Base-by-base conservation (phyloP, 2,113 vertebrate species). In the Nothocercus nigrocapillus region DNA sequence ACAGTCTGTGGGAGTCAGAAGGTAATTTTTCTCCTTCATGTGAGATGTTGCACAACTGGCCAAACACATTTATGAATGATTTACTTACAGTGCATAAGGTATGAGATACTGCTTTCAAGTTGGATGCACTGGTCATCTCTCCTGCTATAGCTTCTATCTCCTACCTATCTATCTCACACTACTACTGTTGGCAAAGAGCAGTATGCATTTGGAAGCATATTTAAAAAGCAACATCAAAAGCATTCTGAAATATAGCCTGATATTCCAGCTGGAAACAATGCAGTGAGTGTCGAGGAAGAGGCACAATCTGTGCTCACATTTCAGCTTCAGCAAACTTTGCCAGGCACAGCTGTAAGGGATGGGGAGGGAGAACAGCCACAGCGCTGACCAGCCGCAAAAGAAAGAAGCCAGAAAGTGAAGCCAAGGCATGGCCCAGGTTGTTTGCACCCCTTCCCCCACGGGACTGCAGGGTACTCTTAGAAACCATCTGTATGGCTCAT, bases 61-160 rank as follows among this genome's bases (percentile, higher is more conserved):
- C 85, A 96, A 95, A 90, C 91, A 94, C 78, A 95, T 81, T 94
- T 93, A 90, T 78, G 74, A 90, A 91, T 94, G 77, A 95, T 97
- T 95, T 95, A 85, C 93, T 64, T 91, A 85, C 42, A 73, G 38
- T 81, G 64, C 90, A 85, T 93, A 83, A 87, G n/a, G 42, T 79
- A 73, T 88, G 82, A 88, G 73, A 73, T 83, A 87, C 1, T 78
- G 44, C 80, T 81, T 64, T 87, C 78, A 87, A 77, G 53, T 85
- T 58, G 85, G 64, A 81, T 2, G 7, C 21, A 32, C 21, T 73
- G 68, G 56, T 93, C 64, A 74, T 27, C 30, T 87, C 72, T 93
- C 76, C 53, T 84, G 28, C 61, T 91, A 9, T 34, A 40, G 45
- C 54, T 85, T 61, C 76, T 90, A 40, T 36, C 56, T 95, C 70